Conservation (phyloP, 1,140 invertebrate species). For the Coelopa frigida region DNA sequence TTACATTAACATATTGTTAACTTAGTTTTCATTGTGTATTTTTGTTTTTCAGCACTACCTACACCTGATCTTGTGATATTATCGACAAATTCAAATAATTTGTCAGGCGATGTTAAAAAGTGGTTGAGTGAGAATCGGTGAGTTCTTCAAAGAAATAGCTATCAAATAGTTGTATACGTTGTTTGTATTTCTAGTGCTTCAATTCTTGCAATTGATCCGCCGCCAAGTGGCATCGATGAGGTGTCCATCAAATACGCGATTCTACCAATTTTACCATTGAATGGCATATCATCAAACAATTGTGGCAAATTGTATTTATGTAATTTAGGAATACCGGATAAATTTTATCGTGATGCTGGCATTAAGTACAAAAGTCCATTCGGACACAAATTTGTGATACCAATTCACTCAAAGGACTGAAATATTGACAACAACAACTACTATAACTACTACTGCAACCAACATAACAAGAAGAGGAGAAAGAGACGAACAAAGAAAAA, state of each 20-base stretch:
- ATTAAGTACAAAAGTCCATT: conserved; percentile 82
- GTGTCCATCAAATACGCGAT: conserved; percentile 68
- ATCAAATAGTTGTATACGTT: neutral
- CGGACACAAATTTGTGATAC: conserved; percentile 79
- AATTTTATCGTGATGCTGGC: conserved; percentile 66
- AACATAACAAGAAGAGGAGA: no score
- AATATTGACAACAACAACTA: no score
- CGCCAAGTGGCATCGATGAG: conserved; percentile 57
- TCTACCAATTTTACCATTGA: conserved; percentile 64
- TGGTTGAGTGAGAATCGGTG: conserved; percentile 61
- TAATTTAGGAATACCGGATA: conserved; percentile 74
- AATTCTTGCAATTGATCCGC: conserved; percentile 74
- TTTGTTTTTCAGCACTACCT: conserved; percentile 25
- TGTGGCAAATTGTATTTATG: conserved; percentile 77
- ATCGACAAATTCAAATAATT: conserved; percentile 34
- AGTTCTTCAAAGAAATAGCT: neutral
- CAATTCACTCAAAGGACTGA: conserved; percentile 61
- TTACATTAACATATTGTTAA: neutral
- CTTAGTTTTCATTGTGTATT: neutral
- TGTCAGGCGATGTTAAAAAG: conserved; percentile 41
- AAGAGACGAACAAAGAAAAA: no score
- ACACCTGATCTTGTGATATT: conserved; percentile 43
- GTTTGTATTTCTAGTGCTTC: conserved; percentile 52
- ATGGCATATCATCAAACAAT: conserved; percentile 52
- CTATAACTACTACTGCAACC: no score